Evolutionary conservation across 2,888 invertebrate species (phyloP), one percentile per base, ranked within the genome.

Genomic region (Heliothis peltigera): DNA sequence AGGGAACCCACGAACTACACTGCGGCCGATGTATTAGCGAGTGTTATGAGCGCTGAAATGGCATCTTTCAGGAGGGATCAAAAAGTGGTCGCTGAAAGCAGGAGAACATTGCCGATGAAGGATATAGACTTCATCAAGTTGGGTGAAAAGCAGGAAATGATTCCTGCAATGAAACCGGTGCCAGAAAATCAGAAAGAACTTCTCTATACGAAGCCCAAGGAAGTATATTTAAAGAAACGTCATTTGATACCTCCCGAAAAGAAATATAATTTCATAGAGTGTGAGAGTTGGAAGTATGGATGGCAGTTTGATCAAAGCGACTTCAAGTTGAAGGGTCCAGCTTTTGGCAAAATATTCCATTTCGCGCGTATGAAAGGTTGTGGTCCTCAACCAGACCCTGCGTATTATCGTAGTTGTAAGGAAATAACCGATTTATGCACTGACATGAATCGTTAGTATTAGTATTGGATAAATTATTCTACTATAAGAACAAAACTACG

Each of bases 251-350:
- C 53, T 12, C 80, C 80, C 12, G 77, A 75, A 52, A 74, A 81
- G 17, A 83, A 75, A 55, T 83, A 79, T 49, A 64, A 75, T 48
- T 83, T 75, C 48, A 57, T 75, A 19, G 80, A 82, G 39, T 70
- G 78, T 22, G 44, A 28, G n/a, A 80, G 57, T 56, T 79, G 77
- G 77, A 65, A 44, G 44, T 74, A 83, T 58, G 80, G 81, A 17
- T 81, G 80, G 79, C 66, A 75, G 42, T 52, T 80, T 22, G 64
- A 51, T 54, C 73, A 80, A 18, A 75, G 73, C 56, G 67, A 73
- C 46, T n/a, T 65, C 18, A 68, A 64, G 39, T 60, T 67, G 52
- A 48, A 42, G 5, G 70, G 70, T 19, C 60, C 75, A 21, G 43
- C 7, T 22, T 54, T 70, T 28, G 79, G 75, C 8, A 54, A 46